A percentile compares a stretch with the other conserved stretches of the same genome.
Conservation (phyloP, 2,113 vertebrate species). For the Chitala chitala region DNA sequence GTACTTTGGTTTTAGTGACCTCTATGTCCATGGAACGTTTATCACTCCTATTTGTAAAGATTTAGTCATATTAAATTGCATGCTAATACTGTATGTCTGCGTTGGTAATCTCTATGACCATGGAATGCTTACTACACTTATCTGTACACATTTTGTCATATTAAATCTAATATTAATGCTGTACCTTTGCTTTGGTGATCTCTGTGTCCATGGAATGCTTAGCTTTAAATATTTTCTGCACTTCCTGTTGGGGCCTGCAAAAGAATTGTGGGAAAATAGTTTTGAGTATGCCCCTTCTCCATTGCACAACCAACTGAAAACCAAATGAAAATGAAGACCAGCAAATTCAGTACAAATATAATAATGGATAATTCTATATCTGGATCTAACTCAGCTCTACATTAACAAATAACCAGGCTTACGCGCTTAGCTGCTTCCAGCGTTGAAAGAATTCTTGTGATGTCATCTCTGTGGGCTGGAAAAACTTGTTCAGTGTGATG, state of each 20-base stretch:
- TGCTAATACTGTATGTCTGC: no score
- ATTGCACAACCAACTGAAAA: neutral
- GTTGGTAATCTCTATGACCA: no score
- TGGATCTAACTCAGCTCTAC: neutral
- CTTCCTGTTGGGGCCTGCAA: constrained; percentile 79
- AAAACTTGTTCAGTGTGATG: constrained; percentile 88
- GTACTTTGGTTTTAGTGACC: constrained; percentile 83
- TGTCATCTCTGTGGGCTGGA: constrained; percentile 87
- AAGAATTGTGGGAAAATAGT: constrained; percentile 13
- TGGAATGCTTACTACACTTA: no score
- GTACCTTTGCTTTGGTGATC: constrained; percentile 84
- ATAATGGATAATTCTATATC: no score
- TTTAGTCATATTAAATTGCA: no score
- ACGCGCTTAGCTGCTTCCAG: constrained; percentile 92
- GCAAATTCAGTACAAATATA: neutral
- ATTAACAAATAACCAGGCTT: constrained; percentile 28
- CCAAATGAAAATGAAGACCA: neutral
- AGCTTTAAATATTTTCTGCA: constrained; percentile 88
- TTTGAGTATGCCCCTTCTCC: neutral
- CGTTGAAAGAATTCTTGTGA: constrained; percentile 88
- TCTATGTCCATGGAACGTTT: constrained; percentile 81
- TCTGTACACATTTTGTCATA: no score
- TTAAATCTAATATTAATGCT: neutral
- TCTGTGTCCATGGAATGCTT: constrained; percentile 82
- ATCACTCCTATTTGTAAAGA: no score